Conservation (phyloP, 2,888 invertebrate species). For the Lepidocyrtinus sp. region DNA sequence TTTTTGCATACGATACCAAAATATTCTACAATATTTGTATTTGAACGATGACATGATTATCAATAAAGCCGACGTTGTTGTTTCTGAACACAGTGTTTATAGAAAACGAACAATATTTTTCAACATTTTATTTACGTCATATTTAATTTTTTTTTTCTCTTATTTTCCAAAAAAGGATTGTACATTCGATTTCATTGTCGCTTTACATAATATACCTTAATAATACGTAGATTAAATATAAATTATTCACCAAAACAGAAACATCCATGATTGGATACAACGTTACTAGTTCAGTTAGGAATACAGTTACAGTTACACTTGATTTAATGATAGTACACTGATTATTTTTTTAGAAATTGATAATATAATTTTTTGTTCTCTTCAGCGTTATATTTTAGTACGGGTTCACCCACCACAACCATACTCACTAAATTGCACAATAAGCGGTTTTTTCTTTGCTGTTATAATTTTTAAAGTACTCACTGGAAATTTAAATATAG, state of each 20-base stretch:
- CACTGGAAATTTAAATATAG: too few relatives aligned
- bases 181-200: conserved; percentile 63
- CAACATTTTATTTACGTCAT: conserved; percentile 52
- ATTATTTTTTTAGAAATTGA: too few relatives aligned
- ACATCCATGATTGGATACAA: neutral
- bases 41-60: neutral
- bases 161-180: conserved; percentile 43
- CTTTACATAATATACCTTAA: conserved; percentile 47
- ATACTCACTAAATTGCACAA: too few relatives aligned
- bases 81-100: neutral
- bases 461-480: too few relatives aligned
- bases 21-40: neutral
- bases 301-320: too few relatives aligned
- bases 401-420: too few relatives aligned
- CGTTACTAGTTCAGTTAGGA: neutral
- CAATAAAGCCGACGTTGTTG: neutral
- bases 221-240: too few relatives aligned
- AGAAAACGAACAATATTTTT: conserved; percentile 41
- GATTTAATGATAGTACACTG: neutral
- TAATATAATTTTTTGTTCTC: too few relatives aligned
- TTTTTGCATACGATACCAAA: neutral
- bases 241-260: neutral
- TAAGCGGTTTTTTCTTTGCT: too few relatives aligned
- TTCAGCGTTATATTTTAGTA: too few relatives aligned
- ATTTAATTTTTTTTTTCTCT: conserved; percentile 21